Base-by-base conservation (phyloP, 2,888 invertebrate species). In the Nemapogon koenigi region DNA sequence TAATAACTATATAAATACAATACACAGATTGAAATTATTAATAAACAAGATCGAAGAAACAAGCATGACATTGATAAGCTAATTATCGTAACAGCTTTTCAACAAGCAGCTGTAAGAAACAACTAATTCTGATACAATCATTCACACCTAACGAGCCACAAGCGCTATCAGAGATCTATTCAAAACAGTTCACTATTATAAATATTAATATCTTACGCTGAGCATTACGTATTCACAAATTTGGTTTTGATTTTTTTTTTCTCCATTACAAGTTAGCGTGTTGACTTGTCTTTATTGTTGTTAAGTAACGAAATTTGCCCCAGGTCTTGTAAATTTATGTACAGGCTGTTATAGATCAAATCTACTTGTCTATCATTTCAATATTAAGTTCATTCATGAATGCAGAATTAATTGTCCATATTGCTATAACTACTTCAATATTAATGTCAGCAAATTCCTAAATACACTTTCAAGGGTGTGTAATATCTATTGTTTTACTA, bases 151-250 rank as follows among this genome's bases (percentile, higher is more conserved):
- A 31, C 38, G 11, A 29, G 28, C 43, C 41, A 42, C 41, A 57
- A 59, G 57, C 47, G 43, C 45, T 72, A 73, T 72, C 73, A 50
- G 53, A 57, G 59, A 73, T 76, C 73, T 75, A 73, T 72, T 71
- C 71, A 68, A 71, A 70, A 66, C 48, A 51, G 44, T 18, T 27
- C 38, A 44, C 47, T 55, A 45, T 49, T 64, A 75, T 75, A 64
- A 69, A 76, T 75, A 75, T 75, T 72, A 71, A 73, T 72, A 72
- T 57, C 49, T 50, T 46, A 48, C 58, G 58, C 56, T 57, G 57
- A 58, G 55, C 53, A 17, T 33, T 33, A 33, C 13, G 33, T 33
- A 71, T 68, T 68, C 70, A 68, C 68, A 59, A 69, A 71, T 71
- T 68, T 69, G 67, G 68, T 67, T 68, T 19, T 29, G 30, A 27